Evolutionary conservation across 2,888 invertebrate genomes (phyloP).

Genomic region (Drosophila nr. perissopoda): DNA sequence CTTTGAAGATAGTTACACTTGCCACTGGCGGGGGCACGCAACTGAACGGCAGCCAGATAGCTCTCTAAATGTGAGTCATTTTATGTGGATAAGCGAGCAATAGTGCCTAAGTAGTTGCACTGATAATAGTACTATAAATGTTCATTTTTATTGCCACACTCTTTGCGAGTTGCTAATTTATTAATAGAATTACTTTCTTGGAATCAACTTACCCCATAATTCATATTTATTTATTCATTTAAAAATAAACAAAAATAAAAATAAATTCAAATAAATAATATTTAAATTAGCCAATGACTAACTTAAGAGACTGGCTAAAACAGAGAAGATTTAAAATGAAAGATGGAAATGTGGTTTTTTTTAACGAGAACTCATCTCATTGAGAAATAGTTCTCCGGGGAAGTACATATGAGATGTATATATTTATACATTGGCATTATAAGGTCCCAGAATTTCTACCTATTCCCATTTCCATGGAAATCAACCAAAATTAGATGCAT

Average conservation of each 20-base stretch:
- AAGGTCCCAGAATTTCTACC: background rate
- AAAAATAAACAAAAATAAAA: background rate
- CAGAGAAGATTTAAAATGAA: background rate
- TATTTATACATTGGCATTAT: background rate
- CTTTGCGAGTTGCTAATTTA: background rate
- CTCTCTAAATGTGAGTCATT: background rate
- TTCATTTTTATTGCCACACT: background rate
- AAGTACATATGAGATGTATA: background rate
- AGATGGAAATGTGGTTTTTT: background rate
- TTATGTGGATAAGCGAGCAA: background rate
- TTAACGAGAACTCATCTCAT: background rate
- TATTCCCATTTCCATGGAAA: conserved; percentile 21
- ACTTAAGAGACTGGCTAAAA: background rate
- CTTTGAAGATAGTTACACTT: conserved; percentile 33
- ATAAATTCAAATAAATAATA: background rate
- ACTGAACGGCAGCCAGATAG: background rate
- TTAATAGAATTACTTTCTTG: background rate
- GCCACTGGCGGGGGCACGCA: background rate
- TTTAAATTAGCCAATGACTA: background rate
- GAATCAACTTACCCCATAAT: background rate
- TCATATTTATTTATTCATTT: background rate
- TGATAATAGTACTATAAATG: background rate
- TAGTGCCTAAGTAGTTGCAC: background rate
- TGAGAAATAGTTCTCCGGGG: background rate
- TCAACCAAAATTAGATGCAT: conserved; percentile 25